Evolutionary conservation across 2,797 vertebrate species (phyloP).

Genomic region (Mus caroli): DNA sequence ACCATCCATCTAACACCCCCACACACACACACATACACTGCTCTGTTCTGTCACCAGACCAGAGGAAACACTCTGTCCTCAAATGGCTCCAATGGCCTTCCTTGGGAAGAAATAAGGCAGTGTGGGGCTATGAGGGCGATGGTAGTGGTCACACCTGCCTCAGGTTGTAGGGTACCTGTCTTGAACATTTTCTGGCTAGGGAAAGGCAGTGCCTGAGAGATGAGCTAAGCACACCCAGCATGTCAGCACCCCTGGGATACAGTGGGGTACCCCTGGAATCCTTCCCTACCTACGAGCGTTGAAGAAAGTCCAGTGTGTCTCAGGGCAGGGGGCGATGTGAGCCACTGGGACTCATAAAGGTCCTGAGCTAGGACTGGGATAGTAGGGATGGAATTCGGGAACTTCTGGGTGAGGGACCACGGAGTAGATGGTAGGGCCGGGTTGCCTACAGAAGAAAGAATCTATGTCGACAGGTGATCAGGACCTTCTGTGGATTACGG

Average conservation of each 20-base stretch:
- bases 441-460: neutral
- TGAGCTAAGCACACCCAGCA: neutral
- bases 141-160: neutral
- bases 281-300: neutral
- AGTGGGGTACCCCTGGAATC: neutral
- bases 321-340: neutral
- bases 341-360: neutral
- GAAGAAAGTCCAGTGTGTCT: neutral
- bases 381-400: neutral
- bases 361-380: neutral
- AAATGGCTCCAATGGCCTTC: slow-evolving; percentile 52
- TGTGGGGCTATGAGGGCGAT: neutral
- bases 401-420: neutral
- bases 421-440: neutral
- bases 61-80: slow-evolving; percentile 62
- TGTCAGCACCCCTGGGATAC: too few relatives aligned
- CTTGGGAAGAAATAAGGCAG: slow-evolving; percentile 7
- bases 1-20: neutral
- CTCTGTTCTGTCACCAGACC: slow-evolving; percentile 41
- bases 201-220: neutral
- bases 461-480: slow-evolving; percentile 10
- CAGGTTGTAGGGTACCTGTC: neutral
- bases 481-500: slow-evolving; percentile 23
- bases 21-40: too few relatives aligned
- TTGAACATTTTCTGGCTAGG: slow-evolving; percentile 5